These are phyloP conservation scores for Nipponia nippon DNA, from an alignment of 2,113 vertebrate genomes.

Conservation along the genomic window DNA sequence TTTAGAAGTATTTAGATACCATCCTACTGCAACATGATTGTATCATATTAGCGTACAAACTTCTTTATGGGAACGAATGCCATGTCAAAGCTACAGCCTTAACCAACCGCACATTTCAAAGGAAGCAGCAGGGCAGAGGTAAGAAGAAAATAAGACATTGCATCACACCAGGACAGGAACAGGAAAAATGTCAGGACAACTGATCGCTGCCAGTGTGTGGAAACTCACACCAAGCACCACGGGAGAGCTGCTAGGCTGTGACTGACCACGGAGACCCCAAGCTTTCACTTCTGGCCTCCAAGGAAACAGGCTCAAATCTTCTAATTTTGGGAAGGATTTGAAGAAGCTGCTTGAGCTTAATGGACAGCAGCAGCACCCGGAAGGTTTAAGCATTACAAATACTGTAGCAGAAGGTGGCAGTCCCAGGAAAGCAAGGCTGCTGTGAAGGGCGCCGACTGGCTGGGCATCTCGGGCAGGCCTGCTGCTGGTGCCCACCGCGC, in stretches of 20 bases:
- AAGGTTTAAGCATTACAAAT: background rate
- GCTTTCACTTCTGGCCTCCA: fast-evolving
- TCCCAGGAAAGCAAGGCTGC: background rate
- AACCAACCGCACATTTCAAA: background rate
- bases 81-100: background rate
- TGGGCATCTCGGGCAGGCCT: fast-evolving
- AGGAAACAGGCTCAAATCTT: background rate
- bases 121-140: background rate
- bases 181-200: background rate
- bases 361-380: background rate
- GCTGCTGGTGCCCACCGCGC: background rate
- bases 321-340: background rate
- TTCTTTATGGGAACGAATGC: fast-evolving
- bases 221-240: background rate
- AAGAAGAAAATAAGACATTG: background rate
- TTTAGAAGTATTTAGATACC: fast-evolving
- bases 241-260: background rate
- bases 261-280: fast-evolving
- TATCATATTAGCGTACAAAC: fast-evolving
- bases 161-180: fast-evolving
- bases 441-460: fast-evolving
- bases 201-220: fast-evolving
- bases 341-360: background rate
- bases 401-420: fast-evolving
- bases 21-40: background rate